Conservation (phyloP, 2,113 vertebrate species). For the Artemisiospiza belli region DNA sequence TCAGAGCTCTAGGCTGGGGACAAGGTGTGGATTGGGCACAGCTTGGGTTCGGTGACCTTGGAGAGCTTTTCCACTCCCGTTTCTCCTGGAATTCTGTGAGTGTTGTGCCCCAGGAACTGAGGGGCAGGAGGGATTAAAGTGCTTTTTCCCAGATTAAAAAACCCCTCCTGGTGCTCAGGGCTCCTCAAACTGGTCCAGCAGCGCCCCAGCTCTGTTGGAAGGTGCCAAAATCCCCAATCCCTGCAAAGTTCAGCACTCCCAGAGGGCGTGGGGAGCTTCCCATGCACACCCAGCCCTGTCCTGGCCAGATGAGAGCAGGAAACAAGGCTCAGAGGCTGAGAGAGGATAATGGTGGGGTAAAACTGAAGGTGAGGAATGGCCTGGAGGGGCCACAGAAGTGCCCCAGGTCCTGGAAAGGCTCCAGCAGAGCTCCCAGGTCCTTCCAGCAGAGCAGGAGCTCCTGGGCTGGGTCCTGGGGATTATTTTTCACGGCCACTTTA, state of each 20-base stretch:
- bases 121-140: background rate
- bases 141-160: background rate
- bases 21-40: background rate
- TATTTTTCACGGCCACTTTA: background rate
- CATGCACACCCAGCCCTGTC: slow-evolving; percentile 38
- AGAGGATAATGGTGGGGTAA: slow-evolving; percentile 44
- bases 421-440: background rate
- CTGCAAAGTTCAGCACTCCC: background rate
- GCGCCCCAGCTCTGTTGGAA: background rate
- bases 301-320: slow-evolving; percentile 27
- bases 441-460: background rate
- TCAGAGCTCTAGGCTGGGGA: background rate
- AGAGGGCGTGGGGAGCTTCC: slow-evolving; percentile 43
- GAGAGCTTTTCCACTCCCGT: background rate
- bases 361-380: background rate
- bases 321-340: slow-evolving; percentile 14
- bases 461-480: background rate
- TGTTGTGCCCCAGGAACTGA: background rate
- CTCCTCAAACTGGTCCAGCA: background rate
- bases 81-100: rapidly evolving
- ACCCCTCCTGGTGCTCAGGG: too few species aligned
- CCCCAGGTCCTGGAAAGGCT: background rate
- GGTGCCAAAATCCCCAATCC: background rate
- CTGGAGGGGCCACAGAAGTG: background rate
- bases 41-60: rapidly evolving